These are phyloP conservation scores for Plutella xylostella DNA, from an alignment of 2,888 invertebrate species.

Conservation along the genomic window DNA sequence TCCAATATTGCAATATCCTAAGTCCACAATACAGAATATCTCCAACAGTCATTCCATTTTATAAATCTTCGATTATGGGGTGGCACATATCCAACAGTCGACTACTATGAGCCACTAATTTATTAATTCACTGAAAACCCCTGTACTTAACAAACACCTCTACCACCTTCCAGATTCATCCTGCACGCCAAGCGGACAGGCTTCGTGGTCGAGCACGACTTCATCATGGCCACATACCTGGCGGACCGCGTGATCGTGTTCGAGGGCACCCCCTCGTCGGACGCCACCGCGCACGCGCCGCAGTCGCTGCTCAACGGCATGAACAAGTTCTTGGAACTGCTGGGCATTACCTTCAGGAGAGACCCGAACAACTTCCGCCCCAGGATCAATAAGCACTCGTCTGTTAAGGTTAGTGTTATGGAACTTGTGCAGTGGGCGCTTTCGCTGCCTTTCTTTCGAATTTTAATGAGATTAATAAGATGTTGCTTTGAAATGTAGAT, in stretches of 20 bases:
- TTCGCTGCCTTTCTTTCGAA: too few species aligned
- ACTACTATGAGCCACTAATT: too few species aligned
- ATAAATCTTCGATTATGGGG: too few species aligned
- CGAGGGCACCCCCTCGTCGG: constrained; percentile 92
- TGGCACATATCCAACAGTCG: too few species aligned
- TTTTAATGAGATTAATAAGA: too few species aligned
- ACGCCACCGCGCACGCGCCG: constrained; percentile 91
- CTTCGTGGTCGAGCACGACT: constrained; percentile 99
- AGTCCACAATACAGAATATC: too few species aligned
- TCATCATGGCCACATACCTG: constrained; percentile 99
- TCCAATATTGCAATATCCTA: too few species aligned
- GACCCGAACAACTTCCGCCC: constrained; percentile 99
- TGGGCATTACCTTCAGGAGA: constrained; percentile 97
- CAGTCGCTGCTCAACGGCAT: constrained; percentile 96
- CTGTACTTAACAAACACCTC: not conserved
- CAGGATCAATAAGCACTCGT: constrained; percentile 95
- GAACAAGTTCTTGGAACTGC: constrained; percentile 95
- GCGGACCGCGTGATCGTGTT: constrained; percentile 99
- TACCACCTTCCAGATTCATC: constrained; percentile 77
- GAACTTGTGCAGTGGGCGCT: too few species aligned
- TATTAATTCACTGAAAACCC: not conserved
- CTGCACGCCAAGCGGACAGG: constrained; percentile 99
- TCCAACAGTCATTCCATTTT: too few species aligned
- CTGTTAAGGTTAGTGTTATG: constrained; percentile 84
- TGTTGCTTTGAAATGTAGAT: too few species aligned